Conservation (phyloP, 1,140 invertebrate genomes). For the Pollicipes pollicipes region DNA sequence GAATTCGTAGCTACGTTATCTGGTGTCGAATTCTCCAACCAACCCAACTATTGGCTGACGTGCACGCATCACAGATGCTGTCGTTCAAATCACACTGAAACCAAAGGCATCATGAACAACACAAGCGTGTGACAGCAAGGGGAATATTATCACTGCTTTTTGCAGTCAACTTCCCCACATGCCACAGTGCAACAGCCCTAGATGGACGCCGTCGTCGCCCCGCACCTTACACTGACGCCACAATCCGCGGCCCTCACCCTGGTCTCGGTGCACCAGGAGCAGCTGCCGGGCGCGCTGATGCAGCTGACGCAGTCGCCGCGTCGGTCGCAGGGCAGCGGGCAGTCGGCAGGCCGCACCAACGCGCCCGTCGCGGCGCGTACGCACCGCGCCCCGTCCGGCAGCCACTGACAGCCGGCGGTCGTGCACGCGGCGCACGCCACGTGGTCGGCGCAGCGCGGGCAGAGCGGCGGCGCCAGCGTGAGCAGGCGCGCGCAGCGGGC, state of each 20-base stretch:
- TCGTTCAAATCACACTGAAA: no score
- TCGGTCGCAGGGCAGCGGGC: constrained; percentile 53
- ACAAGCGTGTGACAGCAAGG: no score
- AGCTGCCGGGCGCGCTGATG: constrained; percentile 63
- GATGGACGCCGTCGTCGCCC: no score
- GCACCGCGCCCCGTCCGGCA: constrained; percentile 63
- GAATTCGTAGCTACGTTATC: no score
- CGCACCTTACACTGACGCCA: neutral
- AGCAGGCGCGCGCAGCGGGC: constrained; percentile 39
- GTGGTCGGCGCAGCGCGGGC: constrained; percentile 68
- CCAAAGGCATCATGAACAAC: no score
- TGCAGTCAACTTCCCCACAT: no score
- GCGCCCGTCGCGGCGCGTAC: constrained; percentile 49
- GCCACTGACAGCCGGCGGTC: constrained; percentile 62
- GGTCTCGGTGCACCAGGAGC: constrained; percentile 87
- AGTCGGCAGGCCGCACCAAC: constrained; percentile 38
- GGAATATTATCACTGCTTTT: no score
- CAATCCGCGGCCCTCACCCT: constrained; percentile 24
- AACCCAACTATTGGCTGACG: no score
- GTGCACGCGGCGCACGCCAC: constrained; percentile 66
- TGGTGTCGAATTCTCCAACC: no score
- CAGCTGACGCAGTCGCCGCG: constrained; percentile 61
- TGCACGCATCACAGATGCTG: no score
- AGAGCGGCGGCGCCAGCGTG: constrained; percentile 56
- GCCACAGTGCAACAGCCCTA: no score